These are phyloP conservation scores for Lithodes maja DNA, from an alignment of 2,888 invertebrate species.

Conservation along the genomic window DNA sequence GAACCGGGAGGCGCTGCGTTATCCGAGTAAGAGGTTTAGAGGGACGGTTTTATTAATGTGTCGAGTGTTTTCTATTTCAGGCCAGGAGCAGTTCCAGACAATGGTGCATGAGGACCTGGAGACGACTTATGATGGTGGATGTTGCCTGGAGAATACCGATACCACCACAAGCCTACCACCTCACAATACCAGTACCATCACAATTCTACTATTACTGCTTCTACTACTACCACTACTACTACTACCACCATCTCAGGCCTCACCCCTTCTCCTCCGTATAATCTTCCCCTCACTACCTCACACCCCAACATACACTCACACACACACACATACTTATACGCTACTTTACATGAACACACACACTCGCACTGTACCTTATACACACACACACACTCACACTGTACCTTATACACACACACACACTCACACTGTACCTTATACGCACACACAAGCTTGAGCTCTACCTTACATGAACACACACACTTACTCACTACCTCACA, in stretches of 20 bases:
- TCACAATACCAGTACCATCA: background rate
- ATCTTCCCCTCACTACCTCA: background rate
- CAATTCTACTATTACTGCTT: background rate
- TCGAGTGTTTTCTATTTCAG: conserved; percentile 43
- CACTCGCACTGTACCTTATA: background rate
- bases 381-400: background rate
- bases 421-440: background rate
- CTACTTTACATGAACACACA: background rate
- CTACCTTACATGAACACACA: background rate
- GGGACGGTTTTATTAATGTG: background rate
- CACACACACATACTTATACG: background rate
- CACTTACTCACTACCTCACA: background rate
- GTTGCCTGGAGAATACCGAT: conserved; percentile 11
- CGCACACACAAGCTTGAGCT: background rate
- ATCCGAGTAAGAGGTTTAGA: background rate
- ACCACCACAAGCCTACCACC: background rate
- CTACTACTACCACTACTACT: background rate
- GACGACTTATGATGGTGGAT: conserved; percentile 64
- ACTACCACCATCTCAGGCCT: background rate
- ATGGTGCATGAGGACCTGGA: conserved; percentile 68
- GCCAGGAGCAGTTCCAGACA: conserved; percentile 68
- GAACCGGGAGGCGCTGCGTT: background rate
- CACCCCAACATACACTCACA: background rate
- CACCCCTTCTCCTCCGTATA: too few species aligned
- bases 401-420: background rate